Base-by-base conservation (phyloP, 2,113 vertebrate species). In the Oryzias woworae region DNA sequence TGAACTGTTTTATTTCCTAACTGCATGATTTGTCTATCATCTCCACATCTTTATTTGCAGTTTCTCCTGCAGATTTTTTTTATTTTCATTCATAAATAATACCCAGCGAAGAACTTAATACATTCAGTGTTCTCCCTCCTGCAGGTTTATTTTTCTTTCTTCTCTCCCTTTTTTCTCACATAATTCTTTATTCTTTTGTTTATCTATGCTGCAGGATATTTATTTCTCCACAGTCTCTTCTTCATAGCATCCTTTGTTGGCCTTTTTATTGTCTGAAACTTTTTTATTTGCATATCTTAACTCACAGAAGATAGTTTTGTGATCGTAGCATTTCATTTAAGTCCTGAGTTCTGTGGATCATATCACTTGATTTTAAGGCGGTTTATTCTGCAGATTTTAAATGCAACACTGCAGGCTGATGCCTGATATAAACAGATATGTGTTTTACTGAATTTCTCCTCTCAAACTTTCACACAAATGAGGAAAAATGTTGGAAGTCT, bases 101-200 rank as follows among this genome's bases (percentile, higher is more conserved):
- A 57, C 49, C 17, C 42, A 26, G 47, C 1, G 14, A 12, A 1
- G 53, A 69, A 46, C 58, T 49, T n/a, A 61, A 58, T 22, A 14
- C 69, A 3, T 41, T 2, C 56, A 31, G 1, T 58, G 56, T 48
- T 71, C 54, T 48, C 15, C 0, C 43, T 43, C 59, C 71, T 53
- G 59, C 71, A 71, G 57, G 44, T 62, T 63, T 48, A 53, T 62
- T 28, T 43, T 47, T n/a, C 54, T 58, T 22, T 68, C 57, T 52
- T 62, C 14, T 47, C 43, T 43, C 50, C 28, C 18, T 28, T 51
- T 55, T 48, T 31, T 42, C 68, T 57, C 50, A 20, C n/a, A n/a
- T n/a, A 64, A 44, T 54, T 54, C 23, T 61, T 48, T 61, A 20
- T 51, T 69, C 46, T 58, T 66, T 48, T 68, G 18, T 74, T 82